Evolutionary conservation across 2,113 vertebrate genomes (phyloP).

Genomic region (Acrocephalus arundinaceus): DNA sequence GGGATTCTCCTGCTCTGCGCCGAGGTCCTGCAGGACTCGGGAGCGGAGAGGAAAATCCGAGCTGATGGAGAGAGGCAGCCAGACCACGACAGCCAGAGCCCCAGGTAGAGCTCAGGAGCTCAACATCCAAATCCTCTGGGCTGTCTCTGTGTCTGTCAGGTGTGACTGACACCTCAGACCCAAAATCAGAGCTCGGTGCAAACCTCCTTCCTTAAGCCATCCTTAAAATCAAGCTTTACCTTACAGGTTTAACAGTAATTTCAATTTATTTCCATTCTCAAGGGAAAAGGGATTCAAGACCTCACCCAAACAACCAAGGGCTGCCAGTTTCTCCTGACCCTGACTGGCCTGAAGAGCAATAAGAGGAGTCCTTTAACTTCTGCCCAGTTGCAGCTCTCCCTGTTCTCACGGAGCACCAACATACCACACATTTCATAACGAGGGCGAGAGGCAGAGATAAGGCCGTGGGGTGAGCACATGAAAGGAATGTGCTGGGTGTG

Average conservation of each 20-base stretch:
- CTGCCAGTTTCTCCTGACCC: neutral
- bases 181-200: fast-evolving
- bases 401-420: neutral
- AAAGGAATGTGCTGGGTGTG: conserved; percentile 37
- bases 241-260: neutral
- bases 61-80: neutral
- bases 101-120: neutral
- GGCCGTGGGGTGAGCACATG: conserved; percentile 1
- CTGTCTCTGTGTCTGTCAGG: neutral
- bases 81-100: neutral
- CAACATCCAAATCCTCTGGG: neutral
- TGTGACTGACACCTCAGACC: neutral
- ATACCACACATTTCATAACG: conserved; percentile 60
- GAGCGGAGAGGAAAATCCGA: neutral
- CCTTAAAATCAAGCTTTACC: neutral
- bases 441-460: conserved; percentile 10
- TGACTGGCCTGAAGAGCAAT: neutral
- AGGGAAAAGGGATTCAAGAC: neutral
- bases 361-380: neutral
- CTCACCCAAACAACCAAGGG: neutral
- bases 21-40: neutral
- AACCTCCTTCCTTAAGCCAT: neutral
- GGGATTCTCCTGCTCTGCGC: neutral
- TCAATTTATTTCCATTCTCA: neutral
- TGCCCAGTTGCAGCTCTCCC: neutral